These are phyloP conservation scores for Oligia strigilis DNA, from an alignment of 2,888 invertebrate genomes.

Conservation along the genomic window DNA sequence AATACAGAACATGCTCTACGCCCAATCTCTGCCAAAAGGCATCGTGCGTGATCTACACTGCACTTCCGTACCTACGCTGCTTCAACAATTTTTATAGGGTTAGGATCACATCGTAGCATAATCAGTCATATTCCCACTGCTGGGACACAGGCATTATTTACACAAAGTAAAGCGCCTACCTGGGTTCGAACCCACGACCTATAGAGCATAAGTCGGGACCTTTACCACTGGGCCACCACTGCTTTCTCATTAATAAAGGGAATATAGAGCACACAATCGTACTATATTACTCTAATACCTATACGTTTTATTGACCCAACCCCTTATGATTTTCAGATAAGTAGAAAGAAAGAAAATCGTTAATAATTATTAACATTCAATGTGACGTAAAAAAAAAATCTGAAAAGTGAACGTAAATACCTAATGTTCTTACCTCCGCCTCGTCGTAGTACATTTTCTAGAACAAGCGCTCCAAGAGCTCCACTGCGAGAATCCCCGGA, in stretches of 20 bases:
- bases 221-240: neutral
- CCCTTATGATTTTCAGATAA: neutral
- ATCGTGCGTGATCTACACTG: neutral
- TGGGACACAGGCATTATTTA: no score
- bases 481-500: constrained; percentile 94
- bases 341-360: neutral
- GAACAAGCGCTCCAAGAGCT: constrained; percentile 96
- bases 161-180: no score
- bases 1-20: neutral
- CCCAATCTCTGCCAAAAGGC: neutral
- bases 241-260: neutral
- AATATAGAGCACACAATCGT: neutral
- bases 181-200: no score
- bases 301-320: neutral
- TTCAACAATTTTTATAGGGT: neutral
- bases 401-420: neutral
- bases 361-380: no score
- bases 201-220: neutral
- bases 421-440: constrained; percentile 91
- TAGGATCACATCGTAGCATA: no score
- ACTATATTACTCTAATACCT: neutral
- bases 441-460: constrained; percentile 94
- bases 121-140: no score
- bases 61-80: neutral
- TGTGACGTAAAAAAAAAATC: no score